Evolutionary conservation across 2,888 invertebrate species (phyloP).

Genomic region (Monochamus alternatus): DNA sequence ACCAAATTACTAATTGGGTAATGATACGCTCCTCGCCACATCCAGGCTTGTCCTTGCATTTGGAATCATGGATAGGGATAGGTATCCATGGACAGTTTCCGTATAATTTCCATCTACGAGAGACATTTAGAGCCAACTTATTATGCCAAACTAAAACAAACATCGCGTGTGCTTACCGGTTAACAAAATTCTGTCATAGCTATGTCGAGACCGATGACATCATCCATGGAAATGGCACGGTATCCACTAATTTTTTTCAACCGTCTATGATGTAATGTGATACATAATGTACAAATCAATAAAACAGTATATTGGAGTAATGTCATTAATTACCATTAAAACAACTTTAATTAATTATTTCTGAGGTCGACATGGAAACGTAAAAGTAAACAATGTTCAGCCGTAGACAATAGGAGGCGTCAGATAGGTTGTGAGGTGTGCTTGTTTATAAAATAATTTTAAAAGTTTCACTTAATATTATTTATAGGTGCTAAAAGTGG

Average conservation of each 20-base stretch:
- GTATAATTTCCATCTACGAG: too few relatives aligned
- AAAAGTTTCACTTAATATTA: too few relatives aligned
- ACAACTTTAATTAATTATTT: slow-evolving; percentile 1
- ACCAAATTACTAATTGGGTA: too few relatives aligned
- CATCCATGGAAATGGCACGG: neutral
- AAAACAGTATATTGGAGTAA: neutral
- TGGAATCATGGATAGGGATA: too few relatives aligned
- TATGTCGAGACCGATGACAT: neutral
- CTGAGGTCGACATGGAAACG: neutral
- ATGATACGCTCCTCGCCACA: too few relatives aligned
- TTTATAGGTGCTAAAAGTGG: too few relatives aligned
- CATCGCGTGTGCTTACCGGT: neutral
- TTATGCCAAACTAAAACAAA: neutral
- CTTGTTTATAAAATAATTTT: neutral
- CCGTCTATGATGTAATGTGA: neutral
- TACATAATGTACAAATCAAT: neutral
- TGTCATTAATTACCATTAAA: neutral
- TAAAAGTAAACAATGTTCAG: neutral
- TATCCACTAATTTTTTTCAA: slow-evolving; percentile 3
- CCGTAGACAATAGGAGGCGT: neutral
- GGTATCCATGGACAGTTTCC: too few relatives aligned
- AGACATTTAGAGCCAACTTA: neutral
- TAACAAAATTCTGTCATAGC: slow-evolving; percentile 11
- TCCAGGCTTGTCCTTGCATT: too few relatives aligned
- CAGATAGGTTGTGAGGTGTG: neutral